Base-by-base conservation (phyloP, 1,140 invertebrate genomes). In the Venustaconcha ellipsiformis region DNA sequence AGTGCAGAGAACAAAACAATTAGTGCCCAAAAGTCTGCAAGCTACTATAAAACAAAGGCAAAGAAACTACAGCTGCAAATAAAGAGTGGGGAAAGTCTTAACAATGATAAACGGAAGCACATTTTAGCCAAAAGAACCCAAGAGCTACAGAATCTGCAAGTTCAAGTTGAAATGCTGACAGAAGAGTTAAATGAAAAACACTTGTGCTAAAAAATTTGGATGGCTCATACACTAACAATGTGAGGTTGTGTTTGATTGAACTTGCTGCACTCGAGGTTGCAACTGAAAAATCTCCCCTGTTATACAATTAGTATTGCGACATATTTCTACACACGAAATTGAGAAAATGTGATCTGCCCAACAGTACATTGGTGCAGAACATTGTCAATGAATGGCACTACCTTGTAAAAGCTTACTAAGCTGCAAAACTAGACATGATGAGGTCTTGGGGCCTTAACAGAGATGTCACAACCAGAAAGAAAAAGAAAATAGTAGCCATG, bases 341-440 rank as follows among this genome's bases (percentile, higher is more conserved):
- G n/a, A 72, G 23, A 65, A 72, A 72, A 56, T 0, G 14, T 5
- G 63, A 65, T 57, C n/a, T 72, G 57, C 70, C 70, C 8, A 72
- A 4, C 6, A 11, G 2, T 6, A 57, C 70, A 65, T n/a, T 63
- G 13, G 23, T 57, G 6, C 17, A 37, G 56, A 72, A 57, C 30
- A 72, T 72, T 20, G 63, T 72, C 15, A 57, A 72, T 72, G 70
- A 72, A 55, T 30, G 70, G 13, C 70, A 72, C 8, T 63, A 64
- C 12, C 23, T 72, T 55, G 20, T 62, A 8, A 72, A 72, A 55
- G 15, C 0, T 6, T 48, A 23, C 13, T 63, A 63, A 18, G 70
- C 70, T 26, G 17, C 2, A 17, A 57, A 64, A 20, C 55, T 72
- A 55, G 70, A 72, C 64, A 59, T 55, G 70, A 62, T 55, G 70